Conservation (phyloP, 92 coral and sea anemone genomes). For the Siderastrea radians region DNA sequence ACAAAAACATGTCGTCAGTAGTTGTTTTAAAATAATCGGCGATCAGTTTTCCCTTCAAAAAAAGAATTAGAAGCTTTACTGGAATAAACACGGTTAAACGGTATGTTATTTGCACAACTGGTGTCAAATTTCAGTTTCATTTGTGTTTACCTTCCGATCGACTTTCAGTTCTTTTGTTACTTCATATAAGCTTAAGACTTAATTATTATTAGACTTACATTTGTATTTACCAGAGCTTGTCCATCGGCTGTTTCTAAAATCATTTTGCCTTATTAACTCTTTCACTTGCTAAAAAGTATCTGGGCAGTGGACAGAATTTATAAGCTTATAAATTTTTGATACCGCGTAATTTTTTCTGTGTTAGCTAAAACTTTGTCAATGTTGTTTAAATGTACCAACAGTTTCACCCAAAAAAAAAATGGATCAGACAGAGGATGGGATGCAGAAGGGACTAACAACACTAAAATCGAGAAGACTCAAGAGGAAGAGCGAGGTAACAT, state of each 20-base stretch:
- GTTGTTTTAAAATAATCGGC: background rate
- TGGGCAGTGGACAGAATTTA: too few relatives aligned
- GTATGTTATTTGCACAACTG: background rate
- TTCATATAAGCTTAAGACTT: too few relatives aligned
- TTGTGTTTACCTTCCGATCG: background rate
- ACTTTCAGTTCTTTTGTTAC: background rate
- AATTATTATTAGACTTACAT: too few relatives aligned
- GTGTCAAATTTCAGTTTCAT: background rate
- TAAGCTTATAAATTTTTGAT: too few relatives aligned
- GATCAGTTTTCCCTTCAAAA: background rate
- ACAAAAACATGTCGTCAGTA: background rate
- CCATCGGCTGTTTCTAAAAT: too few relatives aligned
- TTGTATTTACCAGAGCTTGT: too few relatives aligned
- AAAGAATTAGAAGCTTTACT: background rate
- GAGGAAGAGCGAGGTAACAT: conserved; percentile 51
- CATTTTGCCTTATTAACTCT: too few relatives aligned
- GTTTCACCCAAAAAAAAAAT: background rate
- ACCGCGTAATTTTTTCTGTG: background rate
- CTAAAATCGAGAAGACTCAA: conserved; percentile 39
- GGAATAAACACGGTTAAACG: background rate
- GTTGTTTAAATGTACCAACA: background rate
- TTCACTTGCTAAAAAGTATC: too few relatives aligned
- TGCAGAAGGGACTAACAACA: background rate
- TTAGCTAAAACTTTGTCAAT: background rate
- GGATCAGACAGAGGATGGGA: background rate